Conservation (phyloP, 2,888 invertebrate genomes). For the Drosophila mimetica region DNA sequence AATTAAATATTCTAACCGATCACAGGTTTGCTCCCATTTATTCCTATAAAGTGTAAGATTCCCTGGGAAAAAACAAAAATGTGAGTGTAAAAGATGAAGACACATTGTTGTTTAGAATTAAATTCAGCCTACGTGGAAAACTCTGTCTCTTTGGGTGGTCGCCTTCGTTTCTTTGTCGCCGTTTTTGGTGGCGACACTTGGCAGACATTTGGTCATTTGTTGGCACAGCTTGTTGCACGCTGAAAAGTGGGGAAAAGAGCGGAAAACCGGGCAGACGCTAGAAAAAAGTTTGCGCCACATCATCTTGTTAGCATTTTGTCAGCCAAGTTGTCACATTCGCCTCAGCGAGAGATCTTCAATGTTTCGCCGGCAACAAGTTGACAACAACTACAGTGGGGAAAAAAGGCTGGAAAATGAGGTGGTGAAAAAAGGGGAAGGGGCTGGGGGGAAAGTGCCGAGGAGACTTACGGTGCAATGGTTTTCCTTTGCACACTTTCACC, state of each 20-base stretch:
- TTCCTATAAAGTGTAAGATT: constrained; percentile 31
- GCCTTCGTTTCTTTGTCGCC: neutral
- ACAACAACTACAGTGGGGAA: constrained; percentile 34
- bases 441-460: neutral
- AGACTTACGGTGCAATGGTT: constrained; percentile 20
- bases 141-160: constrained; percentile 40
- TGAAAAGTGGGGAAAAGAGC: constrained; percentile 18
- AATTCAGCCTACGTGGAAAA: constrained; percentile 28
- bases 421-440: neutral
- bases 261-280: constrained; percentile 28
- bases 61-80: constrained; percentile 22
- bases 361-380: constrained; percentile 67
- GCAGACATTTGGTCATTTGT: constrained; percentile 77
- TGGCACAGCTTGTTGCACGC: constrained; percentile 69
- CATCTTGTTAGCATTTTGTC: constrained; percentile 80
- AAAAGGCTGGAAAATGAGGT: neutral
- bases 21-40: no score
- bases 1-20: no score
- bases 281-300: constrained; percentile 54
- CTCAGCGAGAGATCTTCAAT: constrained; percentile 34
- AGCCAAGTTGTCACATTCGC: constrained; percentile 78
- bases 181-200: constrained; percentile 55
- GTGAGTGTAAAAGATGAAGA: constrained; percentile 4
- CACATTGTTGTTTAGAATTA: constrained; percentile 28
- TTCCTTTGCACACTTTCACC: constrained; percentile 40